phyloP scores from a whole-genome alignment of 1,140 invertebrate species.

The Nylanderia fulva region DNA sequence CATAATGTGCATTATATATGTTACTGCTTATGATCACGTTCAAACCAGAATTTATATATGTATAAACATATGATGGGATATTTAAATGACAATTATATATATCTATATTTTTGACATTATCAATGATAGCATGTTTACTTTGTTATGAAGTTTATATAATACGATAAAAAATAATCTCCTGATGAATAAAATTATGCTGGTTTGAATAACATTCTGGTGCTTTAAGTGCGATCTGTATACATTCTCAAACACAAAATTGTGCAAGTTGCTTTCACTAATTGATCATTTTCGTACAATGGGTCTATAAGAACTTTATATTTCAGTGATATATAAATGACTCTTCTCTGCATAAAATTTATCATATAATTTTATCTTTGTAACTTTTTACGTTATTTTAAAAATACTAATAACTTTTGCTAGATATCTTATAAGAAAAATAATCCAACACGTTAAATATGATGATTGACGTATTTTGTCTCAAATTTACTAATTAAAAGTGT shows the following conservation, averaged over 20 bases:
- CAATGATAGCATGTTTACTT: conserved; percentile 15
- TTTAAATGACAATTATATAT: not conserved
- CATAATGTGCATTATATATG: conserved; percentile 82
- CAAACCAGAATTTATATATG: conserved; percentile 72
- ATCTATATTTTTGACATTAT: not conserved
- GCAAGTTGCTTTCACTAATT: conserved; percentile 32
- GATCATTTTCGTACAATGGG: not conserved
- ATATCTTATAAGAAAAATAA: conserved; percentile 21
- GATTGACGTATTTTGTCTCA: not conserved
- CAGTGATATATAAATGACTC: not conserved
- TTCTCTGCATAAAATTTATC: conserved; percentile 8
- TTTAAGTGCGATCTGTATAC: conserved; percentile 71
- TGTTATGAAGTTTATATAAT: not conserved
- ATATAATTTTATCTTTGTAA: conserved; percentile 1
- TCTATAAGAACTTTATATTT: conserved; percentile 21
- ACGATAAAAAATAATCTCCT: conserved; percentile 6
- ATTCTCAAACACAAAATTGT: conserved; percentile 51
- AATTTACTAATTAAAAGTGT: not conserved
- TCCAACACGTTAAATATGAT: not conserved
- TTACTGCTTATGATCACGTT: conserved; percentile 67
- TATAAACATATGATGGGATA: conserved; percentile 15
- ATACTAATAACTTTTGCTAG: not conserved
- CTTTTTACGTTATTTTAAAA: conserved; percentile 10
- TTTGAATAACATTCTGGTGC: conserved; percentile 70
- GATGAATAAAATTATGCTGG: conserved; percentile 67